phyloP scores from a whole-genome alignment of 2,888 invertebrate genomes.

The Leucophora obtusa region DNA sequence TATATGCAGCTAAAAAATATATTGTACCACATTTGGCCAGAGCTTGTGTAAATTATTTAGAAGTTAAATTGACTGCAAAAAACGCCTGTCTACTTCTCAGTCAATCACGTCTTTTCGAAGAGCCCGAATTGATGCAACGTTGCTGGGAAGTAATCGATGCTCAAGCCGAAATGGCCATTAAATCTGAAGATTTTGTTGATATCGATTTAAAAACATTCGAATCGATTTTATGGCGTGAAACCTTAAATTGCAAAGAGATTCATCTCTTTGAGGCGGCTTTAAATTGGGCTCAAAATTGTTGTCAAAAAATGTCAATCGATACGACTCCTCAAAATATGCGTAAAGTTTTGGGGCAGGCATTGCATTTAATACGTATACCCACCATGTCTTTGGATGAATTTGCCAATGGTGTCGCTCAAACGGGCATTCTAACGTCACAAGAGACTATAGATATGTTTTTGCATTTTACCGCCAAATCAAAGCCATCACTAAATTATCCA shows the following conservation, averaged over 20 bases:
- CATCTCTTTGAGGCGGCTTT: slow-evolving; percentile 93
- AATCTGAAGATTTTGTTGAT: slow-evolving; percentile 96
- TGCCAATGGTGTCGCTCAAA: slow-evolving; percentile 96
- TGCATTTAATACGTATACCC: slow-evolving; percentile 94
- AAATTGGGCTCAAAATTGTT: slow-evolving; percentile 96
- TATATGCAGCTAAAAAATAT: slow-evolving; percentile 98
- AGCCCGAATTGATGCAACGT: slow-evolving; percentile 96
- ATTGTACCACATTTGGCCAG: slow-evolving; percentile 96
- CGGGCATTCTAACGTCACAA: slow-evolving; percentile 92
- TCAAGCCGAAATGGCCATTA: slow-evolving; percentile 95
- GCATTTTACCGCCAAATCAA: slow-evolving; percentile 93
- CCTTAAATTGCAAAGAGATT: slow-evolving; percentile 96
- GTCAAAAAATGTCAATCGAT: slow-evolving; percentile 89
- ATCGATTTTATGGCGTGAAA: slow-evolving; percentile 94
- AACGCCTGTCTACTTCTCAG: slow-evolving; percentile 97
- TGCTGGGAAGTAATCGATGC: slow-evolving; percentile 99
- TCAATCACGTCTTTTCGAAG: slow-evolving; percentile 96
- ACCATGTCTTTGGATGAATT: slow-evolving; percentile 96
- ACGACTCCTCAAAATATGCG: slow-evolving; percentile 89
- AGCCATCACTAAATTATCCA: slow-evolving; percentile 90
- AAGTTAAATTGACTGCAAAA: slow-evolving; percentile 96
- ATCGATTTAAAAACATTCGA: slow-evolving; percentile 96
- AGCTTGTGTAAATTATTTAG: slow-evolving; percentile 96
- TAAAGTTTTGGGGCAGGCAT: slow-evolving; percentile 86
- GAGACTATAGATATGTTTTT: slow-evolving; percentile 97